Evolutionary conservation across 2,888 invertebrate species (phyloP).

Genomic region (Kryphioiulus occultus): DNA sequence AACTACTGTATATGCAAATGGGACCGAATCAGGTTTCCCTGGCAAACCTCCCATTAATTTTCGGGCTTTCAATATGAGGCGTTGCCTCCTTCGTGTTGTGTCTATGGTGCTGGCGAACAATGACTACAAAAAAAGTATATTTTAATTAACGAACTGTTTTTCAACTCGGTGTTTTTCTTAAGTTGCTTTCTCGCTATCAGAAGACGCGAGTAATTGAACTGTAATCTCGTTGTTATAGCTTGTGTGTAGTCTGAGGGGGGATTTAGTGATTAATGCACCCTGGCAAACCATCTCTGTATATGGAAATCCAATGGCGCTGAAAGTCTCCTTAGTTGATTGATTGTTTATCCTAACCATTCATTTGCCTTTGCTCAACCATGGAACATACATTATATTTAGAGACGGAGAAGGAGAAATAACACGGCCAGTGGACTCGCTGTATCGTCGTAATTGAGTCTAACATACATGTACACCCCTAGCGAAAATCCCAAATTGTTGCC

Average conservation of each 20-base stretch:
- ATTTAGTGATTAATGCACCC: slow-evolving; percentile 10
- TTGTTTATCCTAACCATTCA: slow-evolving; percentile 25
- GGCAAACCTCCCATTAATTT: not conserved
- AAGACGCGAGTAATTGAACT: slow-evolving; percentile 10
- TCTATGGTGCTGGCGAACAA: not conserved
- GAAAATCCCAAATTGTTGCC: not conserved
- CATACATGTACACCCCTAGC: not conserved
- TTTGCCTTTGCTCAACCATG: not conserved
- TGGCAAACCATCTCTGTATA: slow-evolving; percentile 11
- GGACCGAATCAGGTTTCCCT: not conserved
- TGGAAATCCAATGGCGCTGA: slow-evolving; percentile 17
- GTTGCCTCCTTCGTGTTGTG: slow-evolving; percentile 17
- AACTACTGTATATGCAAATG: slow-evolving; percentile 35
- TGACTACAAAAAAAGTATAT: slow-evolving; percentile 24
- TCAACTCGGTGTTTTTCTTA: not conserved
- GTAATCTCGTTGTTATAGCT: slow-evolving; percentile 31
- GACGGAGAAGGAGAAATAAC: not conserved
- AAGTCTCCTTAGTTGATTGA: not conserved
- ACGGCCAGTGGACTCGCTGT: not conserved
- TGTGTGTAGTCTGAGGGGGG: not conserved
- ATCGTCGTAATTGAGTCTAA: not conserved
- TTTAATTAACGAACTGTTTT: slow-evolving; percentile 30
- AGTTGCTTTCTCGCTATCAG: not conserved
- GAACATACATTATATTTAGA: not conserved
- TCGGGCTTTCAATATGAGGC: not conserved